A percentile compares a stretch with the other conserved stretches of the same genome.
Evolutionary conservation across 2,113 vertebrate genomes (phyloP).

Genomic region (Sorex araneus): DNA sequence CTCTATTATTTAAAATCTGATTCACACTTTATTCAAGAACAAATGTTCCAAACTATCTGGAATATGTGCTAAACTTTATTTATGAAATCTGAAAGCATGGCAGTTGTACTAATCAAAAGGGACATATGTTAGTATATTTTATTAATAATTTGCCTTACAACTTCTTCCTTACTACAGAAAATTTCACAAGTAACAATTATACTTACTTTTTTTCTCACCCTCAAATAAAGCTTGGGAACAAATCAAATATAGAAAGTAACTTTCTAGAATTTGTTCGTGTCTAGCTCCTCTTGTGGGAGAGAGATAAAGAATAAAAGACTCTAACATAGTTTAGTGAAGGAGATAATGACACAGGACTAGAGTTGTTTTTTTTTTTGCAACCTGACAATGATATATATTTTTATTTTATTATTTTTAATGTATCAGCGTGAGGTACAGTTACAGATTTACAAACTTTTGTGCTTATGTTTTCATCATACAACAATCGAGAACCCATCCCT

Average conservation of each 20-base stretch:
- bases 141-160: too few species aligned
- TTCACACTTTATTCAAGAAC: not conserved
- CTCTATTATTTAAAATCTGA: constrained; percentile 1
- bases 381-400: not conserved
- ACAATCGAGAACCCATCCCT: too few species aligned
- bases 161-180: too few species aligned
- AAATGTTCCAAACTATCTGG: not conserved
- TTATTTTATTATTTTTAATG: too few species aligned
- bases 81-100: not conserved
- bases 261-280: not conserved
- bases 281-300: not conserved
- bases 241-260: constrained; percentile 3
- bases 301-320: constrained; percentile 26
- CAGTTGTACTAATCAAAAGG: too few species aligned
- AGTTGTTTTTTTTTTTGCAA: too few species aligned
- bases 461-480: too few species aligned
- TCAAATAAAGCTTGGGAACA: constrained; percentile 6
- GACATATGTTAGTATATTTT: too few species aligned
- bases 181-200: too few species aligned
- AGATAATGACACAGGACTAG: not conserved
- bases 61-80: constrained; percentile 19
- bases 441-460: too few species aligned
- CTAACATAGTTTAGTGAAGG: not conserved
- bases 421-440: too few species aligned
- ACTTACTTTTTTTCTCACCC: too few species aligned